phyloP scores from a whole-genome alignment of 30 jellyfish, hydroid and myxozoan species.

The Mastigias papua region DNA sequence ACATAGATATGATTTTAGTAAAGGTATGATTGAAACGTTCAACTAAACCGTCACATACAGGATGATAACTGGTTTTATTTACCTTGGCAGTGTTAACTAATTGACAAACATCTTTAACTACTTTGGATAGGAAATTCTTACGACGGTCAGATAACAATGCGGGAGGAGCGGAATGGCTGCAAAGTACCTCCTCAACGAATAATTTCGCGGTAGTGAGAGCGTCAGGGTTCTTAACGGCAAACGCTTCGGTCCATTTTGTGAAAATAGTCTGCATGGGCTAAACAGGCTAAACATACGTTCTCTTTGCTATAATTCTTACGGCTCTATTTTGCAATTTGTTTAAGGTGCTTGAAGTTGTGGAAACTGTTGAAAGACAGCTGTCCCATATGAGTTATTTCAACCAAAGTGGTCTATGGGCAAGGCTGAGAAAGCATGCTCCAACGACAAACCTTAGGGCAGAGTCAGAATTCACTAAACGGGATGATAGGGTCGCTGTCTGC shows the following conservation, averaged over 20 bases:
- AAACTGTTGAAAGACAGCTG: no score
- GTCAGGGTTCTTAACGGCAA: slow-evolving; percentile 28
- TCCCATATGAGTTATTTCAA: no score
- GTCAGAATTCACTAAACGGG: no score
- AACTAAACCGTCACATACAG: slow-evolving; percentile 47
- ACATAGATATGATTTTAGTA: slow-evolving; percentile 14
- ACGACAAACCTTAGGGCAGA: no score
- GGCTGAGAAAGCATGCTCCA: no score
- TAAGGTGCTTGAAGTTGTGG: no score
- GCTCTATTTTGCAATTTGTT: no score
- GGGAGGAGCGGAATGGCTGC: slow-evolving; percentile 4
- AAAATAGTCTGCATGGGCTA: no score
- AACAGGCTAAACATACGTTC: no score
- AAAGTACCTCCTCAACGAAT: neutral
- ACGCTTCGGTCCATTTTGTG: slow-evolving; percentile 66
- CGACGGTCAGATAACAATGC: neutral
- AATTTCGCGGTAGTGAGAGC: slow-evolving; percentile 40
- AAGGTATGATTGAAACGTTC: slow-evolving; percentile 29
- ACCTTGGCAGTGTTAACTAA: neutral
- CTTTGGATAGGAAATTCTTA: neutral
- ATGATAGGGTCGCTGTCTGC: no score
- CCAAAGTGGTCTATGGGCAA: no score
- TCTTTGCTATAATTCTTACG: no score
- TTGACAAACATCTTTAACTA: neutral
- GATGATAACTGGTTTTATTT: slow-evolving; percentile 26